Evolutionary conservation across 2,888 invertebrate genomes (phyloP).

Genomic region (Odiellus spinosus): DNA sequence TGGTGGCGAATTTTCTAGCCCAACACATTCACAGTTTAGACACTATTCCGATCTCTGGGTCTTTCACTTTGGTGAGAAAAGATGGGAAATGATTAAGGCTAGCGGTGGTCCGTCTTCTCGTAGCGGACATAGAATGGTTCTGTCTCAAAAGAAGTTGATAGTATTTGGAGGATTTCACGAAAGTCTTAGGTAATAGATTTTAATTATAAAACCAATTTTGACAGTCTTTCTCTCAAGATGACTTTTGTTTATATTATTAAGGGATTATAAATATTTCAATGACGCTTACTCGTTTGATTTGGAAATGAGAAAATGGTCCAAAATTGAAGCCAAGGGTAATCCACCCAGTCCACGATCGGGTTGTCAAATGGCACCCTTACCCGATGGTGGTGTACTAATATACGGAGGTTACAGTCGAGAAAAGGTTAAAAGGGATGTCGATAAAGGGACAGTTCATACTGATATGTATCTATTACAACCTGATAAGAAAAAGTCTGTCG

Average conservation of each 20-base stretch:
- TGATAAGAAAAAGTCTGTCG: constrained; percentile 26
- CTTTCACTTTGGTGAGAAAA: constrained; percentile 51
- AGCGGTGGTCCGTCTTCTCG: constrained; percentile 63
- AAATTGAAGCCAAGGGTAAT: constrained; percentile 40
- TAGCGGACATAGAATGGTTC: constrained; percentile 77
- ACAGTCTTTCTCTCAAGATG: background rate
- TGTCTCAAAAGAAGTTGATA: constrained; percentile 55
- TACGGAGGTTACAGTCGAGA: constrained; percentile 65
- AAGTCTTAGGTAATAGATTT: constrained; percentile 41
- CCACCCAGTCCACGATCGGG: constrained; percentile 63
- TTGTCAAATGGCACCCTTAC: constrained; percentile 50
- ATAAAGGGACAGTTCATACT: constrained; percentile 50
- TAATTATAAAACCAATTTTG: background rate
- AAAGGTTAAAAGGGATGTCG: constrained; percentile 52
- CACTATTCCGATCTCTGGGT: constrained; percentile 87
- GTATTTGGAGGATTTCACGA: constrained; percentile 88
- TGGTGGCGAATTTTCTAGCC: constrained; percentile 84
- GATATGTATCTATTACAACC: constrained; percentile 50
- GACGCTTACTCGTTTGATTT: constrained; percentile 67
- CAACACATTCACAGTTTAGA: constrained; percentile 76
- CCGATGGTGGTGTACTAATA: constrained; percentile 44
- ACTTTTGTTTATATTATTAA: constrained; percentile 17
- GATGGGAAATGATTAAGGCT: constrained; percentile 61
- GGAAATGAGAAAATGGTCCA: constrained; percentile 60
- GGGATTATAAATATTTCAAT: constrained; percentile 74